These are phyloP conservation scores for Progne subis DNA, from an alignment of 2,113 vertebrate genomes.

Conservation along the genomic window DNA sequence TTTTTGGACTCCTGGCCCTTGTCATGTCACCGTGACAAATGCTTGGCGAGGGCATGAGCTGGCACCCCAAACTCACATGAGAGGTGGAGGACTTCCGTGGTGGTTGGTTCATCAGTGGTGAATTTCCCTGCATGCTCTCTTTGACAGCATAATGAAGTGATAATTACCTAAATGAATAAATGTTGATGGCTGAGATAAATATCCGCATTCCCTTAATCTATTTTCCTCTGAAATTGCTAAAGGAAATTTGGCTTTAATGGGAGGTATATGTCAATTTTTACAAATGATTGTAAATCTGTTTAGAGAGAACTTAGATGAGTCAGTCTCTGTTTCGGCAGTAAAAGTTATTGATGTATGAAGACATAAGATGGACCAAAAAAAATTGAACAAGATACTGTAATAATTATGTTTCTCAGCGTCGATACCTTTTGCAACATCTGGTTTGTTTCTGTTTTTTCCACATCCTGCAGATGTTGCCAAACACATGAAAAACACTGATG, in stretches of 20 bases:
- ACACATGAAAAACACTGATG: conserved; percentile 72
- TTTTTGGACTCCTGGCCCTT: conserved; percentile 37
- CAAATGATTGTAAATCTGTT: conserved; percentile 75
- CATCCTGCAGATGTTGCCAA: conserved; percentile 82
- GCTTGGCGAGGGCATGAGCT: conserved; percentile 20
- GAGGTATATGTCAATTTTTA: conserved; percentile 70
- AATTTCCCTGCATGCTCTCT: conserved; percentile 44
- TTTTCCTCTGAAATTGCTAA: conserved; percentile 76
- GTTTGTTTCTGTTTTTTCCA: conserved; percentile 77
- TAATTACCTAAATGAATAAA: conserved; percentile 84
- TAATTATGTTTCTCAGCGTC: conserved; percentile 74
- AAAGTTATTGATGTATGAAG: conserved; percentile 71
- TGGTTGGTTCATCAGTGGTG: conserved; percentile 49
- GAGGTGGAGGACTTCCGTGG: conserved; percentile 44
- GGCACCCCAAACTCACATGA: conserved; percentile 5
- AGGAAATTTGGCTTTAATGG: conserved; percentile 82
- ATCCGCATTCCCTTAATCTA: conserved; percentile 76
- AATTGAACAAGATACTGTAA: conserved; percentile 51
- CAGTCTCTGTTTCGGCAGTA: conserved; percentile 60
- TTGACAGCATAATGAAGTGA: conserved; percentile 80
- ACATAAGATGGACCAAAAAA: conserved; percentile 45
- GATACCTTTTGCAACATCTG: conserved; percentile 83
- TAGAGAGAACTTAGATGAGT: conserved; percentile 55
- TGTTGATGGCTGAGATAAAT: conserved; percentile 81
- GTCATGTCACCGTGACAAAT: conserved; percentile 63